These are phyloP conservation scores for Lasioglossum zephyrum DNA, from an alignment of 2,888 invertebrate species.

Conservation along the genomic window DNA sequence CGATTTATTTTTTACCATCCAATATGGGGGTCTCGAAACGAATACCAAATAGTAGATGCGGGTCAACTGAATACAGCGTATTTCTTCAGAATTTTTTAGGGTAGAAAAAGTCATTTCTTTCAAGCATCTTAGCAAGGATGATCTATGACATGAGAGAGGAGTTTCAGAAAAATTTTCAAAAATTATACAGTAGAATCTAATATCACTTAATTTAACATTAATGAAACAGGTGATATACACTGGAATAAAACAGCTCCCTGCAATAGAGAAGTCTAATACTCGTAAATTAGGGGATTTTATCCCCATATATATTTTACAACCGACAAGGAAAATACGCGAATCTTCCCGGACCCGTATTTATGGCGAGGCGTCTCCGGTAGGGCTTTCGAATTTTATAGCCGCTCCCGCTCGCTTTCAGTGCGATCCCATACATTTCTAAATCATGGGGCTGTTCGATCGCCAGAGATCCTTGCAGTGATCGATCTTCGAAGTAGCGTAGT, in stretches of 20 bases:
- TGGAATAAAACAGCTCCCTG: neutral
- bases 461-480: neutral
- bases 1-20: neutral
- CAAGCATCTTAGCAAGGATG: neutral
- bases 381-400: too few relatives aligned
- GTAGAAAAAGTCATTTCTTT: neutral
- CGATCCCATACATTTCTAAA: neutral
- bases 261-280: neutral
- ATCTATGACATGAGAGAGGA: too few relatives aligned
- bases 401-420: neutral
- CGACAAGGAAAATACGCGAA: neutral
- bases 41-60: neutral
- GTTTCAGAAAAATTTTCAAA: neutral
- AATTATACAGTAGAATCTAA: neutral
- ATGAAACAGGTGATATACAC: neutral
- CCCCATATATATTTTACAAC: neutral
- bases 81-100: neutral
- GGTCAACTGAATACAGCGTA: neutral
- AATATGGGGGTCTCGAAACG: neutral
- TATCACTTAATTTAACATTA: neutral
- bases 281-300: neutral
- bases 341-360: neutral
- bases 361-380: neutral
- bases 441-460: neutral
- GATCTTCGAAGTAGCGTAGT: constrained; percentile 27